These are phyloP conservation scores for Rhimphoctona megacephalus DNA, from an alignment of 2,888 invertebrate species.

Conservation along the genomic window DNA sequence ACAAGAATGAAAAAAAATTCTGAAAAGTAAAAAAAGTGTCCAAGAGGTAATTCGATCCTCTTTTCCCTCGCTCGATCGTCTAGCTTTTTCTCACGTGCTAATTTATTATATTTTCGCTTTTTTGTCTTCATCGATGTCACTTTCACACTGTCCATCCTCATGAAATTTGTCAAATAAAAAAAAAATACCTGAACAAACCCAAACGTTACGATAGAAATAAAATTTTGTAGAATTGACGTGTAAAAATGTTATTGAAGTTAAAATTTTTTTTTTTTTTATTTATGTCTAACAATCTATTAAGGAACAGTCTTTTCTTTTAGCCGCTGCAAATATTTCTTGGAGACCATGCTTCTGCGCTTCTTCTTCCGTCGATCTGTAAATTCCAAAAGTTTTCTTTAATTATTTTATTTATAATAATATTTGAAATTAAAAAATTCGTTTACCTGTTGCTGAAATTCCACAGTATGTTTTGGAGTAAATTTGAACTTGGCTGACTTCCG, in stretches of 20 bases:
- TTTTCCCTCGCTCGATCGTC: constrained; percentile 29
- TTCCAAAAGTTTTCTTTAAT: neutral
- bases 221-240: neutral
- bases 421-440: constrained; percentile 1
- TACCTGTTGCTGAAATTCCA: constrained; percentile 78
- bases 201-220: no score
- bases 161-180: constrained; percentile 45
- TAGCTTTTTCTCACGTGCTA: constrained; percentile 43
- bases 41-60: constrained; percentile 45
- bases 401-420: neutral
- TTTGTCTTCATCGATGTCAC: constrained; percentile 48
- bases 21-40: constrained; percentile 46
- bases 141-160: constrained; percentile 52
- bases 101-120: constrained; percentile 56
- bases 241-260: neutral
- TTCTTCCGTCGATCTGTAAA: constrained; percentile 78
- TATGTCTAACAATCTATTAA: constrained; percentile 76
- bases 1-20: constrained; percentile 35
- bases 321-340: constrained; percentile 81
- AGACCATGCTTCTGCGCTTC: constrained; percentile 80
- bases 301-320: constrained; percentile 80
- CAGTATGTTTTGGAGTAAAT: constrained; percentile 74
- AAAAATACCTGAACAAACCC: neutral
- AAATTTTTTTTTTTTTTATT: constrained; percentile 1
- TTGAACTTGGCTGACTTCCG: constrained; percentile 73